Percentiles rank a stretch among this genome's conserved stretches.
Evolutionary conservation across 1,140 invertebrate species (phyloP).

Genomic region (Hormaphis cornu): DNA sequence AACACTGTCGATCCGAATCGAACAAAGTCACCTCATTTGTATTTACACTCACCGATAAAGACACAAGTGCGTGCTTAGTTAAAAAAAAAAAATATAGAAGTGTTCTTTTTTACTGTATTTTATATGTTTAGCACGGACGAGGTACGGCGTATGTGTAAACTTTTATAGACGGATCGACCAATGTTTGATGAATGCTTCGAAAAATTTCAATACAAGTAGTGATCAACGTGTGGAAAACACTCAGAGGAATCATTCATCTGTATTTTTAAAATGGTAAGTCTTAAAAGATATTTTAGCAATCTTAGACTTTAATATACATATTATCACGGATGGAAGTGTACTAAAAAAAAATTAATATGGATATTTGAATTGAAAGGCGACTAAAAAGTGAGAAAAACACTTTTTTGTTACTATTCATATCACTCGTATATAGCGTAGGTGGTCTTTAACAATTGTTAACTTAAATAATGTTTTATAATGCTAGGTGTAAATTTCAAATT

Average conservation of each 20-base stretch:
- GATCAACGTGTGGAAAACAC: not conserved
- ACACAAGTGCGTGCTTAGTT: slow-evolving; percentile 61
- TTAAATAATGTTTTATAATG: too few relatives aligned
- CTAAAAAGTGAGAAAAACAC: too few relatives aligned
- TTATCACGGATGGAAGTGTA: too few relatives aligned
- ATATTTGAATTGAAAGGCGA: too few relatives aligned
- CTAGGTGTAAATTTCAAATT: too few relatives aligned
- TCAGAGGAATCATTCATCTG: not conserved
- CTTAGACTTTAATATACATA: too few relatives aligned
- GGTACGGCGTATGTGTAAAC: slow-evolving; percentile 95
- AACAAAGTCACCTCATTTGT: slow-evolving; percentile 93
- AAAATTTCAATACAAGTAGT: not conserved
- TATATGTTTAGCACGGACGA: slow-evolving; percentile 56
- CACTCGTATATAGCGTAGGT: too few relatives aligned
- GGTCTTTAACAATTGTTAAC: too few relatives aligned
- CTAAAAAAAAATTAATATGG: too few relatives aligned
- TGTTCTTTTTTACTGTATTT: not conserved
- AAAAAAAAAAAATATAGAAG: not conserved
- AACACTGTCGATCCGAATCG: slow-evolving; percentile 70
- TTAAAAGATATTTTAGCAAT: too few relatives aligned
- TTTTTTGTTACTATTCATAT: too few relatives aligned
- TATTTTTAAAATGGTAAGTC: slow-evolving; percentile 30
- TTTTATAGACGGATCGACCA: slow-evolving; percentile 85
- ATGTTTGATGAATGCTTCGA: not conserved
- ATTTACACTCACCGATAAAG: slow-evolving; percentile 97